A percentile compares a stretch with the other conserved stretches of the same genome.
These are phyloP conservation scores for Nannobrachium achirus DNA, from an alignment of 2,113 vertebrate species.

Conservation along the genomic window DNA sequence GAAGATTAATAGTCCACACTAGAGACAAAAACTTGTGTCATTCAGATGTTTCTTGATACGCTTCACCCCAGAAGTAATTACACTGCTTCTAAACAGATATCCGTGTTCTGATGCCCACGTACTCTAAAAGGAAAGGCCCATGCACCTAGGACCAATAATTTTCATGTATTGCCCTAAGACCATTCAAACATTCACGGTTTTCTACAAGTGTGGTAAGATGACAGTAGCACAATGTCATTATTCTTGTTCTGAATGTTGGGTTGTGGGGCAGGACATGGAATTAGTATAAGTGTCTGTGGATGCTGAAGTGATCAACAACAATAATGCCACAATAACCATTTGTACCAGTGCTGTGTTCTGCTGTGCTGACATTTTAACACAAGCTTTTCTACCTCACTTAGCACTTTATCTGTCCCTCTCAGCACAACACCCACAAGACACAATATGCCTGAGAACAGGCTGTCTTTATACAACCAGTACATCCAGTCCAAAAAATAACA, in stretches of 20 bases:
- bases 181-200: conserved; percentile 5
- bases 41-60: conserved; percentile 56
- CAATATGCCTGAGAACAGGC: conserved; percentile 33
- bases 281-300: conserved; percentile 5
- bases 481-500: conserved; percentile 22
- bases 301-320: conserved; percentile 39
- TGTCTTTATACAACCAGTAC: conserved; percentile 30
- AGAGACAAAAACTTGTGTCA: conserved; percentile 50
- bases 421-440: conserved; percentile 15
- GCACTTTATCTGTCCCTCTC: conserved; percentile 42
- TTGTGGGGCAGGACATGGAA: neutral
- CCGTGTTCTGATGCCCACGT: conserved; percentile 39
- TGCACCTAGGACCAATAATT: neutral
- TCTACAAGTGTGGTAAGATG: neutral
- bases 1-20: conserved; percentile 55
- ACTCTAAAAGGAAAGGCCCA: conserved; percentile 46
- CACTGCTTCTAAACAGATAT: conserved; percentile 35
- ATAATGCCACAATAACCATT: conserved; percentile 26
- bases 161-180: conserved; percentile 9
- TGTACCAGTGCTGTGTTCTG: conserved; percentile 19
- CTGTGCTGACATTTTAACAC: conserved; percentile 37
- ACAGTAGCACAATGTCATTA: neutral
- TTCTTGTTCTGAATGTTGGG: neutral
- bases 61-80: conserved; percentile 48
- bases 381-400: conserved; percentile 37